These are phyloP conservation scores for Eupelmus urozonus DNA, from an alignment of 2,888 invertebrate species.

Conservation along the genomic window DNA sequence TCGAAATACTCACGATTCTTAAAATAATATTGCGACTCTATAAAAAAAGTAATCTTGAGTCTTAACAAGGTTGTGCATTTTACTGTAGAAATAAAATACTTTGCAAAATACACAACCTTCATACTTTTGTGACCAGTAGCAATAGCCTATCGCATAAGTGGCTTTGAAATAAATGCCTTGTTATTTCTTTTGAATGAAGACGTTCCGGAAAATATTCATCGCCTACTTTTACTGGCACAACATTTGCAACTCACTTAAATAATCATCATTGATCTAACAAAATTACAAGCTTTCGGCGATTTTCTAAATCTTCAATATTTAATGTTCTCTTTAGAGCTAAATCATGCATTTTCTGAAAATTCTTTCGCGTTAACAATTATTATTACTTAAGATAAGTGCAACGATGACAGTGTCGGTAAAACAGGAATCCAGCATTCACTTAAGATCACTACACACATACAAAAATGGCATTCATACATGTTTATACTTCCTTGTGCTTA, in stretches of 20 bases:
- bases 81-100: constrained; percentile 9
- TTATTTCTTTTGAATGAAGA: constrained; percentile 16
- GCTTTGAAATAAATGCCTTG: constrained; percentile 43
- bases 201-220: constrained; percentile 5
- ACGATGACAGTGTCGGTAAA: constrained; percentile 38
- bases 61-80: constrained; percentile 17
- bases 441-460: constrained; percentile 47
- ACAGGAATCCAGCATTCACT: constrained; percentile 31
- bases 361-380: not conserved
- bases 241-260: constrained; percentile 37
- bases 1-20: constrained; percentile 48
- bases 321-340: not conserved
- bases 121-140: constrained; percentile 36
- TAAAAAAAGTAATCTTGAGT: constrained; percentile 32
- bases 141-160: constrained; percentile 15
- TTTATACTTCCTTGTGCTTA: constrained; percentile 52
- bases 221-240: constrained; percentile 34
- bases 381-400: constrained; percentile 21
- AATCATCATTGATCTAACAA: constrained; percentile 21
- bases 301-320: not conserved
- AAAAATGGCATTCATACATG: constrained; percentile 55
- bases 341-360: no score
- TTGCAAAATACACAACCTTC: constrained; percentile 16
- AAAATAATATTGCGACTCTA: constrained; percentile 54
- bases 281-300: not conserved